Percentiles rank a stretch among this genome's conserved stretches.
These are phyloP conservation scores for Nipponacmea schrenckii DNA, from an alignment of 2,888 invertebrate species.

Conservation along the genomic window DNA sequence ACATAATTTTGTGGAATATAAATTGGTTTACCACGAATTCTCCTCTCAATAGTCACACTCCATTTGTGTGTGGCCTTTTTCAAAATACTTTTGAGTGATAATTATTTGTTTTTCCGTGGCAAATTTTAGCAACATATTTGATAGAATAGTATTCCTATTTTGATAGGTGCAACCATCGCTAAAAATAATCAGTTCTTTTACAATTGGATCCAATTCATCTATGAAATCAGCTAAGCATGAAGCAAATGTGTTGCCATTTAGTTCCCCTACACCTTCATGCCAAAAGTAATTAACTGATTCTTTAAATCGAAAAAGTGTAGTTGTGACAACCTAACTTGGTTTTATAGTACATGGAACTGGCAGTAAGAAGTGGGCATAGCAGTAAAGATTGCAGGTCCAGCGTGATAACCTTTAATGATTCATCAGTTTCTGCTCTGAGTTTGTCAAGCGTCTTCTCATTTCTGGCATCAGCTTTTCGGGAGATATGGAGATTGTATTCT, in stretches of 20 bases:
- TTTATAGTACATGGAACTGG: background rate
- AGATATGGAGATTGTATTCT: slow-evolving; percentile 26
- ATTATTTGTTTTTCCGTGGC: background rate
- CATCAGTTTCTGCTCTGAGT: background rate
- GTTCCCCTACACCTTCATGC: background rate
- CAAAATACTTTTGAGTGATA: too few species aligned
- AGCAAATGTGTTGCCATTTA: background rate
- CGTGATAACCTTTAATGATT: too few species aligned
- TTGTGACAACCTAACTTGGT: background rate
- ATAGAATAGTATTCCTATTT: background rate
- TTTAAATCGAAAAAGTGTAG: background rate
- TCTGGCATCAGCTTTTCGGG: slow-evolving; percentile 24
- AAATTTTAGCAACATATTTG: background rate
- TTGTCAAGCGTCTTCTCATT: slow-evolving; percentile 30
- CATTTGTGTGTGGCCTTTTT: too few species aligned
- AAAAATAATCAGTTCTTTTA: background rate
- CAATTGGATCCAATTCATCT: background rate
- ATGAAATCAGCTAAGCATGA: background rate
- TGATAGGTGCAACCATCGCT: background rate
- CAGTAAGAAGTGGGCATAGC: background rate
- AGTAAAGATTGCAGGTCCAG: background rate
- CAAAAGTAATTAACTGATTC: background rate
- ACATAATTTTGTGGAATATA: too few species aligned
- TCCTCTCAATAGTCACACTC: too few species aligned
- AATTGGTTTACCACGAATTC: too few species aligned